Conservation (phyloP, 2,113 vertebrate species). For the Bufo gargarizans region DNA sequence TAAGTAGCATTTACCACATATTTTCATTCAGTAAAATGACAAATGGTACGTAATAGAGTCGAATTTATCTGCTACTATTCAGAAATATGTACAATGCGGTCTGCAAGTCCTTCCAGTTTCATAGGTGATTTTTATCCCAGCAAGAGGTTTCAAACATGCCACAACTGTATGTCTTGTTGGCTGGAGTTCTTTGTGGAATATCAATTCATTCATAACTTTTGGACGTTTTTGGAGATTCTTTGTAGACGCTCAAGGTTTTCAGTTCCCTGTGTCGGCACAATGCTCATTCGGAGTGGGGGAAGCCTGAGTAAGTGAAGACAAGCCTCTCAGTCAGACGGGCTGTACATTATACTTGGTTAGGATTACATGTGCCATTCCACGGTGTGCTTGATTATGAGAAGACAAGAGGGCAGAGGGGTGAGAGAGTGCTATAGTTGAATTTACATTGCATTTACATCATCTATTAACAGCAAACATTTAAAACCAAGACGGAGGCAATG, state of each 20-base stretch:
- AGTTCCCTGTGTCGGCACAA: constrained; percentile 58
- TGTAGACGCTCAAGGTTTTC: constrained; percentile 58
- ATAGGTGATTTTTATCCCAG: not conserved
- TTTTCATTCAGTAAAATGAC: not conserved
- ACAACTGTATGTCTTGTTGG: not conserved
- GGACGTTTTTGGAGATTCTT: constrained; percentile 60
- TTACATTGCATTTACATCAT: constrained; percentile 65
- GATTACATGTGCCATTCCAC: constrained; percentile 66
- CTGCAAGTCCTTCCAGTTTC: constrained; percentile 10
- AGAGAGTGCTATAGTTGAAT: constrained; percentile 66
- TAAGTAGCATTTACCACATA: not conserved
- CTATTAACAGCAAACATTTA: constrained; percentile 78
- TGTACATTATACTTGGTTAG: constrained; percentile 62
- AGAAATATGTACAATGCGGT: not conserved
- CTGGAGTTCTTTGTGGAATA: constrained; percentile 5
- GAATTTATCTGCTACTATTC: not conserved
- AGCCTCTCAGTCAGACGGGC: constrained; percentile 65
- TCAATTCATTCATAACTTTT: constrained; percentile 62
- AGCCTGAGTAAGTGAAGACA: constrained; percentile 61
- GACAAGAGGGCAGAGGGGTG: constrained; percentile 63
- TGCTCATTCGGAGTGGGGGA: constrained; percentile 58
- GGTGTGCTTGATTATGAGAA: constrained; percentile 63
- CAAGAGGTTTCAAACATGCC: not conserved
- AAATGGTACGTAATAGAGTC: not conserved
- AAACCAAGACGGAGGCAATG: constrained; percentile 70